These are phyloP conservation scores for Ctenoplectra terminalis DNA, from an alignment of 1,140 invertebrate species.

Conservation along the genomic window DNA sequence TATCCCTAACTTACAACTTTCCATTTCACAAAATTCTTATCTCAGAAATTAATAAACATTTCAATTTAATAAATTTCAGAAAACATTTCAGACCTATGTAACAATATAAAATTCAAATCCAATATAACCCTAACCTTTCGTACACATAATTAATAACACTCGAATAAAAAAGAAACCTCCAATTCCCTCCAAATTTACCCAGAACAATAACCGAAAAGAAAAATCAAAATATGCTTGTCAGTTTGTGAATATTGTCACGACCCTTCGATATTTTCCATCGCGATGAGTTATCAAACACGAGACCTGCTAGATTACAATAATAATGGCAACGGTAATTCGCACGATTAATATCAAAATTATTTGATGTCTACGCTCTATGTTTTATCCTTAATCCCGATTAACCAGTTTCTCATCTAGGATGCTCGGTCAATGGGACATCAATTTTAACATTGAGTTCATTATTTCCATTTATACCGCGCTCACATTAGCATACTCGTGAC, in stretches of 20 bases:
- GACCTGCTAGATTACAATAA: constrained; percentile 52
- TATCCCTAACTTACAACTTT: no score
- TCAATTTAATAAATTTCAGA: no score
- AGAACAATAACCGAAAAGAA: background rate
- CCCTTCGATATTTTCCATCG: constrained; percentile 26
- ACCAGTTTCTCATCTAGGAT: constrained; percentile 26
- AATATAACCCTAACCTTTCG: no score
- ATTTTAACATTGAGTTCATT: background rate
- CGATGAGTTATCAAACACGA: constrained; percentile 39
- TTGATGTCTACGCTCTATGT: constrained; percentile 58
- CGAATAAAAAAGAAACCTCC: no score
- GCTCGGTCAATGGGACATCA: constrained; percentile 4
- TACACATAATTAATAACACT: no score
- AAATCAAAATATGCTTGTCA: background rate
- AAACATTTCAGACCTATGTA: no score
- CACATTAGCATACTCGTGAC: constrained; percentile 17
- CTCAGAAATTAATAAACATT: no score
- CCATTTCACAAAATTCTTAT: no score
- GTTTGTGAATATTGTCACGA: constrained; percentile 19
- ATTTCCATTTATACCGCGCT: constrained; percentile 7
- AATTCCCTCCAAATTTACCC: no score
- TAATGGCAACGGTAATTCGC: constrained; percentile 52
- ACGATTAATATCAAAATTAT: constrained; percentile 67
- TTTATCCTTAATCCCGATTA: constrained; percentile 40
- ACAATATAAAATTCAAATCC: no score